Evolutionary conservation across 2,797 vertebrate species (phyloP).

Genomic region (Gambusia yucatana): DNA sequence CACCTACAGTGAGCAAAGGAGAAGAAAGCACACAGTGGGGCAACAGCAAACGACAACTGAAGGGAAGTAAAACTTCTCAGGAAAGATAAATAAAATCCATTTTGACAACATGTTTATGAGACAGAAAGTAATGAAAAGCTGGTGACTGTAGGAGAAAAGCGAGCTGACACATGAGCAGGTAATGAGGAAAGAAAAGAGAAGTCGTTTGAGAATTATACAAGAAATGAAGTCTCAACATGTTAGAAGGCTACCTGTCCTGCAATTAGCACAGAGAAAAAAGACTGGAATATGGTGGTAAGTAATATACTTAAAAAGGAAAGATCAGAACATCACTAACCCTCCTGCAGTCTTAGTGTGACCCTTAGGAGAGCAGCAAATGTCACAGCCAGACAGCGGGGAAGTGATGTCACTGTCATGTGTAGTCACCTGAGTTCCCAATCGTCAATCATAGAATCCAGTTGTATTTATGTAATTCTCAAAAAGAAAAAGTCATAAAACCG

Average conservation of each 20-base stretch:
- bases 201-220: constrained; percentile 5
- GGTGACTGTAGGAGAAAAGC: not conserved
- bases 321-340: not conserved
- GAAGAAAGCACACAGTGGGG: constrained; percentile 8
- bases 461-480: too few species aligned
- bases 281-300: not conserved
- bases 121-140: constrained; percentile 1
- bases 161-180: constrained; percentile 1
- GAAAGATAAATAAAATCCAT: not conserved
- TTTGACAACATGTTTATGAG: not conserved
- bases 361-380: too few species aligned
- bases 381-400: too few species aligned
- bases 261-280: not conserved
- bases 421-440: too few species aligned
- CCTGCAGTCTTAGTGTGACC: too few species aligned
- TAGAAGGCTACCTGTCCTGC: not conserved
- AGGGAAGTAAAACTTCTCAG: not conserved
- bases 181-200: not conserved
- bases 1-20: constrained; percentile 3
- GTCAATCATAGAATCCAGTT: too few species aligned
- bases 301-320: not conserved
- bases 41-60: not conserved
- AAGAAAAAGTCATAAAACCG: too few species aligned
- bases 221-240: not conserved
- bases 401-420: too few species aligned